Evolutionary conservation across 2,113 vertebrate species (phyloP), one percentile per base, ranked within the genome.

Genomic region (Brachyhypopomus gauderio): DNA sequence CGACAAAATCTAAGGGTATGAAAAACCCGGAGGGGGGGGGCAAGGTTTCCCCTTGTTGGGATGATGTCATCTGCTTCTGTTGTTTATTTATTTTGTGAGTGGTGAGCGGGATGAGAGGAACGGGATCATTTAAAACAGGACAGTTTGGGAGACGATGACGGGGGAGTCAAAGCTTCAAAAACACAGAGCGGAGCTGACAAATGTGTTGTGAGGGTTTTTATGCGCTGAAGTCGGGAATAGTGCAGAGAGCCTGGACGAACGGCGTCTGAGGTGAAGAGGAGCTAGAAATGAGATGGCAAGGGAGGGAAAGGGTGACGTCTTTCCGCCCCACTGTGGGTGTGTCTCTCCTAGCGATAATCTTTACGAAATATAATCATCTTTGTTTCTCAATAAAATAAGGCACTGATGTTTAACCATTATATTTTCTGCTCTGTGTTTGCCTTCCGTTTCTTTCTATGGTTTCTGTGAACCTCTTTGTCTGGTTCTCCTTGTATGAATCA

Each of bases 401-500:
- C 17, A 36, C 27, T 30, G 62, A 25, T 38, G 30, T 67, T 36
- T 55, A 14, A 48, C 3, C 38, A 12, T 63, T 22, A 22, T 38
- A 11, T 60, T 70, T 4, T 73, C n/a, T 23, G 9, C 52, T 67
- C 19, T 7, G 17, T 60, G 55, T 22, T 25, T 52, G 25, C 14
- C 12, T 16, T 38, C 9, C 60, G 3, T 23, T 22, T 19, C 20
- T 12, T 22, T 30, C 20, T 64, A 14, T 52, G 80, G 38, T 76
- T 74, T 66, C 59, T 67, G 19, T 27, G 64, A 34, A 72, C 76
- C 66, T 3, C 62, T 60, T 27, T 71, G 74, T 77, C 67, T 85
- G 77, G 71, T 83, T 66, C 60, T 76, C 9, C 17, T 69, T 69
- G 77, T 66, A 62, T 83, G 81, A 80, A 77, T 83, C 84, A 85